Conservation (phyloP, 1,140 invertebrate genomes). For the Cydia amplana region DNA sequence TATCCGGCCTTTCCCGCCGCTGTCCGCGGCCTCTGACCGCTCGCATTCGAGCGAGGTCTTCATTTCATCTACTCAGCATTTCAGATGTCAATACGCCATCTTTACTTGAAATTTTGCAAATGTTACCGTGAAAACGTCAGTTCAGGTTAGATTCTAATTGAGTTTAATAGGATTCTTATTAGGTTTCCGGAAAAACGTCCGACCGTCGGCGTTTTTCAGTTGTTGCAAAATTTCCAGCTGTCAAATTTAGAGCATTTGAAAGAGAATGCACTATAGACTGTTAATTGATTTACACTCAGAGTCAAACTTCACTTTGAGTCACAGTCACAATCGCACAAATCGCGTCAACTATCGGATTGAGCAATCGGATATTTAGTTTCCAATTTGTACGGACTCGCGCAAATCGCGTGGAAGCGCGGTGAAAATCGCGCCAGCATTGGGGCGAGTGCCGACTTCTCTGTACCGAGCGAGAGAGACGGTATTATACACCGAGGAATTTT, state of each 20-base stretch:
- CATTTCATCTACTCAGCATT: constrained; percentile 73
- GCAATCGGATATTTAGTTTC: constrained; percentile 20
- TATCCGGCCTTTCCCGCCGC: constrained; percentile 70
- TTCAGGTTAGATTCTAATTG: not conserved
- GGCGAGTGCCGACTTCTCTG: constrained; percentile 63
- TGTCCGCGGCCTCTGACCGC: constrained; percentile 69
- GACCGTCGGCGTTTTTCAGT: constrained; percentile 4
- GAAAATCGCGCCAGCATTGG: constrained; percentile 74
- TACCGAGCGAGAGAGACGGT: constrained; percentile 63
- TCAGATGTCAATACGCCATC: constrained; percentile 36
- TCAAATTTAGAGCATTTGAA: not conserved
- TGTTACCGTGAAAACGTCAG: not conserved
- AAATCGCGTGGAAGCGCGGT: constrained; percentile 73
- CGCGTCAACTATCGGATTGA: constrained; percentile 50
- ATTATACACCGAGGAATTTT: constrained; percentile 74
- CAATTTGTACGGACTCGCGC: constrained; percentile 47
- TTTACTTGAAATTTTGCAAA: not conserved
- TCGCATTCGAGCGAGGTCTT: constrained; percentile 76
- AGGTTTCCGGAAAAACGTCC: not conserved
- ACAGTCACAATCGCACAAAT: constrained; percentile 36
- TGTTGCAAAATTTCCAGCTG: not conserved
- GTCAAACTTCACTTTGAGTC: constrained; percentile 26
- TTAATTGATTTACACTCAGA: constrained; percentile 24
- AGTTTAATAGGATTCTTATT: constrained; percentile 1
- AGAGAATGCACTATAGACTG: constrained; percentile 11